Evolutionary conservation across 1,140 invertebrate species (phyloP).

Genomic region (Leptinotarsa defecta): DNA sequence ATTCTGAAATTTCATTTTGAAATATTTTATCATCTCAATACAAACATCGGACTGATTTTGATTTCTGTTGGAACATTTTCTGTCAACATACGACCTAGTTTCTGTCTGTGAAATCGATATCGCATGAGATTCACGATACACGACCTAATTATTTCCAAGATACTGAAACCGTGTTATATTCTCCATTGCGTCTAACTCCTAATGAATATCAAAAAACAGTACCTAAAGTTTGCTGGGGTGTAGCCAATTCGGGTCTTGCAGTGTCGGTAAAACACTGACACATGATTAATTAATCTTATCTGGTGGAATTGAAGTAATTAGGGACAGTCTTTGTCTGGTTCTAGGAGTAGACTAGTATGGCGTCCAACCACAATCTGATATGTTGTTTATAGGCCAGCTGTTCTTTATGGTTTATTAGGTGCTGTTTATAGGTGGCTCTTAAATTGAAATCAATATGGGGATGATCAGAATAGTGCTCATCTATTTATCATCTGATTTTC

Average conservation of each 20-base stretch:
- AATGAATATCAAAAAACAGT: not conserved
- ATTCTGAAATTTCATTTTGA: no score
- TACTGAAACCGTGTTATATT: not conserved
- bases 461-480: no score
- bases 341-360: not conserved
- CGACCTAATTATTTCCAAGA: no score
- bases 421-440: not conserved
- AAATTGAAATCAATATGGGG: no score
- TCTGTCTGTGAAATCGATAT: no score
- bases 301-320: not conserved
- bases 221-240: not conserved
- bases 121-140: no score
- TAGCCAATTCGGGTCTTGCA: not conserved
- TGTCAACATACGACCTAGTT: no score
- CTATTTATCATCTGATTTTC: no score
- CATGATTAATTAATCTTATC: slow-evolving; percentile 10
- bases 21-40: no score
- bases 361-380: slow-evolving; percentile 1
- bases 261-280: not conserved
- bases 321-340: not conserved
- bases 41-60: no score
- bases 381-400: not conserved
- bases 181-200: not conserved
- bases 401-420: slow-evolving; percentile 9
- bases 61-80: no score